Percentiles rank a stretch among this genome's conserved stretches.
These are phyloP conservation scores for Ditula angustiorana DNA, from an alignment of 2,888 invertebrate genomes.

Conservation along the genomic window DNA sequence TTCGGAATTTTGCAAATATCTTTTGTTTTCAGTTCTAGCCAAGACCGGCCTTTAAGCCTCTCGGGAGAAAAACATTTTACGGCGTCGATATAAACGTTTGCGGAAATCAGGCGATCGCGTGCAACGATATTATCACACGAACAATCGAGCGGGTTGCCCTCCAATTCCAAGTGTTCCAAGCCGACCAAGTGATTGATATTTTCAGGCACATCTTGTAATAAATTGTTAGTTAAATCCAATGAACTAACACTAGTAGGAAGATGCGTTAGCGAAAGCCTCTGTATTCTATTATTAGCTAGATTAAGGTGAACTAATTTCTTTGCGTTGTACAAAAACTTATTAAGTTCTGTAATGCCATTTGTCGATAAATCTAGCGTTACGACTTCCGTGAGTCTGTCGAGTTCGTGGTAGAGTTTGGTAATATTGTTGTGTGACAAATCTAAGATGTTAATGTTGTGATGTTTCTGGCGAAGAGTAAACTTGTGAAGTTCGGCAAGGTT, in stretches of 20 bases:
- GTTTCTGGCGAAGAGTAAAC: conserved; percentile 77
- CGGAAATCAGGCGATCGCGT: conserved; percentile 85
- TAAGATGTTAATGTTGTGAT: conserved; percentile 83
- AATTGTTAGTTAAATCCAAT: conserved; percentile 87
- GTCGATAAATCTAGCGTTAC: conserved; percentile 87
- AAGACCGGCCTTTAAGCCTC: conserved; percentile 79
- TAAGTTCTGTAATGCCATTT: conserved; percentile 85
- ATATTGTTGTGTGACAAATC: conserved; percentile 88
- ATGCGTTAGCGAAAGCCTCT: conserved; percentile 78
- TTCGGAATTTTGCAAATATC: conserved; percentile 81
- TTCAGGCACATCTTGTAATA: conserved; percentile 85
- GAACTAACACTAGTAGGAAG: conserved; percentile 86
- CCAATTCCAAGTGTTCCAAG: conserved; percentile 87
- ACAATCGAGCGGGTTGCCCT: conserved; percentile 89
- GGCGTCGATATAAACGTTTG: conserved; percentile 82
- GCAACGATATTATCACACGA: conserved; percentile 88
- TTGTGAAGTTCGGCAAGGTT: conserved; percentile 92
- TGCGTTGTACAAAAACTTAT: conserved; percentile 85
- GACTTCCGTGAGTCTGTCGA: conserved; percentile 86
- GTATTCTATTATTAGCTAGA: conserved; percentile 87
- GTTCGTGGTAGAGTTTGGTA: conserved; percentile 82
- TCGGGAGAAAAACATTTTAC: conserved; percentile 84
- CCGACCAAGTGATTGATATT: conserved; percentile 83
- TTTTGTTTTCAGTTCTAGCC: conserved; percentile 85
- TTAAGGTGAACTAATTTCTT: conserved; percentile 85